phyloP scores from a whole-genome alignment of 2,113 vertebrate genomes.

The Cercocebus atys region DNA sequence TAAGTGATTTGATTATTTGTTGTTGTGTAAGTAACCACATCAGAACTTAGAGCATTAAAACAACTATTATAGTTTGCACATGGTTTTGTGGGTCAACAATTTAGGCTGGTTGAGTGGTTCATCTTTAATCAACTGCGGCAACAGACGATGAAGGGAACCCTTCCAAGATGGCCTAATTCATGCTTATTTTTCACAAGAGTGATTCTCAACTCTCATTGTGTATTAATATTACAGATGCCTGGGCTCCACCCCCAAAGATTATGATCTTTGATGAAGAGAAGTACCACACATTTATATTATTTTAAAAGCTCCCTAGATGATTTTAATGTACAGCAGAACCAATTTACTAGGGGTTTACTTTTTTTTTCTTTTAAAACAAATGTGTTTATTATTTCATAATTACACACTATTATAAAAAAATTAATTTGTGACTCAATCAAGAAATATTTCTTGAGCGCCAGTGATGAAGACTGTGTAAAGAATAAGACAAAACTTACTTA shows the following conservation, averaged over 20 bases:
- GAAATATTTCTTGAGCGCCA: neutral
- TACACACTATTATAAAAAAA: neutral
- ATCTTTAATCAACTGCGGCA: neutral
- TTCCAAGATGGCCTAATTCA: neutral
- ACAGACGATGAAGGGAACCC: neutral
- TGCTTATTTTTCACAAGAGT: neutral
- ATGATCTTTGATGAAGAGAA: neutral
- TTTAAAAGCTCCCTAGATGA: neutral
- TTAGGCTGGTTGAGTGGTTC: neutral
- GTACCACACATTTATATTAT: neutral
- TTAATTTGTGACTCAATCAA: neutral
- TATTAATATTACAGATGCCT: neutral
- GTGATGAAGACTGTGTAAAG: neutral
- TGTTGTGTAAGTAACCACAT: neutral
- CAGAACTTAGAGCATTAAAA: neutral
- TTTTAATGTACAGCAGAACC: neutral
- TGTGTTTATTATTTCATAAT: neutral
- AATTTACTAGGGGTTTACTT: neutral
- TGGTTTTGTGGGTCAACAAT: neutral
- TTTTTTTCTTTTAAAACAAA: neutral
- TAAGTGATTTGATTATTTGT: neutral
- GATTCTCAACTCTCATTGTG: neutral
- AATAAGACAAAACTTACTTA: neutral
- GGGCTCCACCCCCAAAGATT: accelerated
- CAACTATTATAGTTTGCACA: neutral